Base-by-base conservation (phyloP, 2,797 vertebrate genomes). In the Masticophis lateralis region DNA sequence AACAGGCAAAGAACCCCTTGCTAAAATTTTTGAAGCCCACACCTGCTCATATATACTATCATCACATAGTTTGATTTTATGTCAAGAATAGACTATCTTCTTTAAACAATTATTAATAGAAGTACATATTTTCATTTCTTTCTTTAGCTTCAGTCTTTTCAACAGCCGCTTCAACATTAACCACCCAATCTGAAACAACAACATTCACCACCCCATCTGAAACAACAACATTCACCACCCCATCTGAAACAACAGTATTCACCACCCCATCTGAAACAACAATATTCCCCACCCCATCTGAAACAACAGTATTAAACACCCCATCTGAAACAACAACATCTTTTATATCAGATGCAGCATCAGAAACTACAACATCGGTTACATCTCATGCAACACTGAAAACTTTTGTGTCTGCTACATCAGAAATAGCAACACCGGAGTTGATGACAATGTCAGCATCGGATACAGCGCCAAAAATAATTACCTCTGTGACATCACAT, bases 401-500 rank as follows among this genome's bases (percentile, higher is more conserved):
- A 83, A 47, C 37, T 0, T 43, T 83, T 22, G 4, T 4, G 37
- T 83, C 74, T 12, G 22, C 20, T 47, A 25, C 20, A 83, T 47
- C 74, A 83, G 37, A 47, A 25, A 47, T 25, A 83, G 87, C 97
- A 0, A 93, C 94, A 74, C 98, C 97, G 20, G 18, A 95, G 20
- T 47, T 47, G 8, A 97, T 97, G 51, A 97, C 97, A 47, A 97
- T 92, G 83, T 98, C 98, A 94, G 94, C 97, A 10, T 94, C 98
- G 94, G 92, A 97, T 91, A 97, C 96, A 0, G 94, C 94, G 66
- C 98, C 97, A 25, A 25, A 95, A 83, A 83, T 83, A 9, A 97
- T 97, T 47, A 97, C 97, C 43, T 97, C 94, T 79, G 98, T 98
- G 94, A 94, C 97, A 8, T 94, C 98, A 95, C 93, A 97, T 91